Base-by-base conservation (phyloP, 2,113 vertebrate genomes). In the Acanthochromis polyacanthus region DNA sequence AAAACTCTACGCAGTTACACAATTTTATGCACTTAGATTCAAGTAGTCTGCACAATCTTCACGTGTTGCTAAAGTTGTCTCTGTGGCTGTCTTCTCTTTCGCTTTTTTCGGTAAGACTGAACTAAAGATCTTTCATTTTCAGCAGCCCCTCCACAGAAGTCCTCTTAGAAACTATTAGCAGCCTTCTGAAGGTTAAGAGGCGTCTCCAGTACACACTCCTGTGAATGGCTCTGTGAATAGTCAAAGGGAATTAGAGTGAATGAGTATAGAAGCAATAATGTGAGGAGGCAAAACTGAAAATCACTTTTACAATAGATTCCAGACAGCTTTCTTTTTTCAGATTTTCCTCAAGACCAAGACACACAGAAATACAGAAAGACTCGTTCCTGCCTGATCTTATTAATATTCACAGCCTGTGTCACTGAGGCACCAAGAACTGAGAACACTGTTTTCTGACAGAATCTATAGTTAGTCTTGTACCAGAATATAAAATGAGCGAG, bases 401-500 rank as follows among this genome's bases (percentile, higher is more conserved):
- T 60, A 11, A 53, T 48, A 55, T 63, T 68, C 57, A 20, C 52
- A 40, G n/a, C 58, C 58, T 12, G 40, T 46, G 36, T 30, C 38
- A 45, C 7, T 40, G 61, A 45, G 14, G 43, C 23, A 22, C 20
- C 4, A 0, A 64, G 14, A 15, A 28, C 20, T 3, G 1, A 64
- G 14, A 11, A 32, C 36, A 51, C 25, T 1, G 17, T 11, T 66
- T 66, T 55, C 61, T 23, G 30, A 45, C 36, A 20, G 40, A 3
- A 48, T 22, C 23, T 28, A 19, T 4, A 40, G 11, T 17, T 43
- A 5, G 45, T 30, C 30, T 62, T 80, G 46, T 19, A 20, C 0
- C 40, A 74, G 64, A 74, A 61, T 66, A 40, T 10, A 55, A 53
- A 66, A 59, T 53, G 28, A 17, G 22, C 3, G 4, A 25, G 56